Conservation (phyloP, 2,113 vertebrate genomes). For the Dipodomys stephensi region DNA sequence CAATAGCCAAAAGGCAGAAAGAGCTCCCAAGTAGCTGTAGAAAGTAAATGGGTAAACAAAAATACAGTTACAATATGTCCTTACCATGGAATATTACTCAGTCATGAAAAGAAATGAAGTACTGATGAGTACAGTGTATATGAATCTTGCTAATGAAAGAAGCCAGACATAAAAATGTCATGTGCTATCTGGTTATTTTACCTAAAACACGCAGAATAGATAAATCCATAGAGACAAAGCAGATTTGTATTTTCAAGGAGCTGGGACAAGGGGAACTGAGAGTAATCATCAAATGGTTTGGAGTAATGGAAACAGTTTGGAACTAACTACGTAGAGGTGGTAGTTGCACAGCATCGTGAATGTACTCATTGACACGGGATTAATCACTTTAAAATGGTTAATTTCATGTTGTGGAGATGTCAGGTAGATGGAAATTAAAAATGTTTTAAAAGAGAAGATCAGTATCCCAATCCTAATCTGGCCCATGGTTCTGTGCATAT, state of each 20-base stretch:
- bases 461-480: not conserved
- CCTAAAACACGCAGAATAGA: not conserved
- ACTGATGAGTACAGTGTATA: not conserved
- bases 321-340: not conserved
- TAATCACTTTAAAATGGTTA: slow-evolving; percentile 9
- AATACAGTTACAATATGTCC: not conserved
- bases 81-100: not conserved
- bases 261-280: not conserved
- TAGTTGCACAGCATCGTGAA: not conserved
- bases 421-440: not conserved
- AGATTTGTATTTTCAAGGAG: not conserved
- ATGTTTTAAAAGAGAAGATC: not conserved
- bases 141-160: not conserved
- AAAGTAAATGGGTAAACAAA: not conserved
- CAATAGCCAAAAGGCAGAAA: not conserved
- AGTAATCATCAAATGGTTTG: not conserved
- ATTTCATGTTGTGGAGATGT: not conserved
- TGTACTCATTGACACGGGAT: not conserved
- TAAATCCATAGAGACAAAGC: not conserved
- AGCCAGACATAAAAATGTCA: not conserved
- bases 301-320: not conserved
- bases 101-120: not conserved
- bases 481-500: not conserved
- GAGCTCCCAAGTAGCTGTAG: not conserved
- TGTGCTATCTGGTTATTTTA: not conserved